Conservation (phyloP, 2,113 vertebrate genomes). For the Pygoscelis antarcticus region DNA sequence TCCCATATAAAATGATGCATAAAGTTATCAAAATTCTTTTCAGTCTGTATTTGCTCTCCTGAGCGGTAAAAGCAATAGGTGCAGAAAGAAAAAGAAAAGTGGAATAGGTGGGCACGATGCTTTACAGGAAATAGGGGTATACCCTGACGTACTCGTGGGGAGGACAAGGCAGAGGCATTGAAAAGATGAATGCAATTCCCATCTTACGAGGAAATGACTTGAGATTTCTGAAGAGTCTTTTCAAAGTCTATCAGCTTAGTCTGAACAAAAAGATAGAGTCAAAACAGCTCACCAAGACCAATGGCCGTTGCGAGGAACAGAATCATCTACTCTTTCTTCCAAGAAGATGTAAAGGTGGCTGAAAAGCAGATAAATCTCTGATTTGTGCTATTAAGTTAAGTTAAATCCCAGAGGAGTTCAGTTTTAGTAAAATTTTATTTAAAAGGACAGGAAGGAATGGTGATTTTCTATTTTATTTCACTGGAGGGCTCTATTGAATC, state of each 20-base stretch:
- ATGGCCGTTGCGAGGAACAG: neutral
- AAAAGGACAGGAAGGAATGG: neutral
- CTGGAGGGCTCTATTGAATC: neutral
- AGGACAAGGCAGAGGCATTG: neutral
- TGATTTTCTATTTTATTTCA: slow-evolving; percentile 44
- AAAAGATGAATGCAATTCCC: neutral
- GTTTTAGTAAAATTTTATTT: slow-evolving; percentile 43
- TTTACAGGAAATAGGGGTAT: neutral
- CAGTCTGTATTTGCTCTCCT: neutral
- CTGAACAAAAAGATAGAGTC: neutral
- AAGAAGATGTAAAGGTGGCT: neutral
- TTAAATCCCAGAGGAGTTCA: neutral
- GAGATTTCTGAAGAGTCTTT: neutral
- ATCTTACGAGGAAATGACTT: neutral
- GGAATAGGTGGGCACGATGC: neutral
- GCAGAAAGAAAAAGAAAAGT: neutral
- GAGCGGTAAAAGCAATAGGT: neutral
- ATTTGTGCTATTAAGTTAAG: neutral
- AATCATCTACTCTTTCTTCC: neutral
- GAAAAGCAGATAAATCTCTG: neutral
- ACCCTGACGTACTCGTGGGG: neutral
- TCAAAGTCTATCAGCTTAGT: neutral
- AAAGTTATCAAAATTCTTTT: neutral
- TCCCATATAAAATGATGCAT: neutral
- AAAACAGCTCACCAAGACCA: neutral